Evolutionary conservation across 64 coral and sea anemone genomes (phyloP), one percentile per base, ranked within the genome.

Genomic region (Catalaphyllia jardinei): DNA sequence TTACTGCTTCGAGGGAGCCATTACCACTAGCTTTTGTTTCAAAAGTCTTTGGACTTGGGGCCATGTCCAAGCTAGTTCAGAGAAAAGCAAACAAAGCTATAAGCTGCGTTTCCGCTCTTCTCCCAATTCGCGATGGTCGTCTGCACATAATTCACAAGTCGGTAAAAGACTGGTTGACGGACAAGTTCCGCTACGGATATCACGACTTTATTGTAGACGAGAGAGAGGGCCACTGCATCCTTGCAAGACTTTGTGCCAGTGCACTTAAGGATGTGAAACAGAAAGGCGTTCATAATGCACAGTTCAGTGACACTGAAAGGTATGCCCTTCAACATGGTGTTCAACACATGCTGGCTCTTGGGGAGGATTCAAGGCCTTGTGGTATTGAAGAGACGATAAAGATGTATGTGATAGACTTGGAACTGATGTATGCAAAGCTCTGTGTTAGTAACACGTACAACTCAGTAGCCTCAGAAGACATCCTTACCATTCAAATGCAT

Each of bases 141-240:
- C 52, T 88, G n/a, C 35, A 30, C 10, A 50, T 63, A 24, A 61
- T 88, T 62, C 86, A 88, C 73, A 88, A 88, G 28, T 38, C 86
- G 8, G 72, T 76, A 11, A 59, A 61, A 60, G 86, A 88, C 33
- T 88, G 72, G 72, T 77, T 88, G 73, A 88, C 52, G 11, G 54
- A 15, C 57, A 73, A 60, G 55, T 52, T 17, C 14, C 51, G 27
- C 6, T 65, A 86, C 39, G 60, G 64, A 74, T 50, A 87, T 10
- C 71, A 87, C 19, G 86, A 87, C 19, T 87, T 87, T 57, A 19
- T 14, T 31, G 50, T 87, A n/a, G 74, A 76, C 64, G 28, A 52
- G 25, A 63, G 52, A 24, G 15, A 60, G 63, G 29, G 86, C 31
- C 67, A 76, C n/a, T 20, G 29, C 15, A 76, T 88, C 24, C 71